A percentile compares a stretch with the other conserved stretches of the same genome.
These are phyloP conservation scores for Trachelus stipa DNA, from an alignment of 2,888 invertebrate genomes.

Conservation along the genomic window DNA sequence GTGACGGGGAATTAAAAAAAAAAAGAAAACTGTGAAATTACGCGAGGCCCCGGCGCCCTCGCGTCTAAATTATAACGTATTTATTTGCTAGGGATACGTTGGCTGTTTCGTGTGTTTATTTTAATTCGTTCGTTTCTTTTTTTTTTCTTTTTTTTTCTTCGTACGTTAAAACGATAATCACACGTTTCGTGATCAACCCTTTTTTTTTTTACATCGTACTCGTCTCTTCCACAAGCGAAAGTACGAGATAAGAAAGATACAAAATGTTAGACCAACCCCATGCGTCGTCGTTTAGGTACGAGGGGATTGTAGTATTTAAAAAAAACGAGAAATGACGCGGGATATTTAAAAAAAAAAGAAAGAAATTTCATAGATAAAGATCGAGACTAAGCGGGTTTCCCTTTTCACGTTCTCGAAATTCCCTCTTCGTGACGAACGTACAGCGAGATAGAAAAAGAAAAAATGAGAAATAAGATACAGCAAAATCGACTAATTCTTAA, in stretches of 20 bases:
- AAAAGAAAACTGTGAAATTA: constrained; percentile 28
- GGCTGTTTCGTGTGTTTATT: too few relatives aligned
- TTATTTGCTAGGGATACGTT: constrained; percentile 43
- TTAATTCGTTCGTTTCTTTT: constrained; percentile 31
- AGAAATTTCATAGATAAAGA: too few relatives aligned
- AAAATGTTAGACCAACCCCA: too few relatives aligned
- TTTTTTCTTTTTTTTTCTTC: constrained; percentile 19
- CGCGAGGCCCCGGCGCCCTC: constrained; percentile 26
- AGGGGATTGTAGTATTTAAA: background rate
- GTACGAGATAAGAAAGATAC: background rate
- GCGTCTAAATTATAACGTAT: constrained; percentile 57
- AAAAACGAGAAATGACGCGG: too few relatives aligned
- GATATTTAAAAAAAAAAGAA: too few relatives aligned
- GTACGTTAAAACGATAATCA: too few relatives aligned
- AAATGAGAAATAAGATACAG: too few relatives aligned
- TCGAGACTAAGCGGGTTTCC: too few relatives aligned
- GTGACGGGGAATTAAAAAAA: constrained; percentile 13
- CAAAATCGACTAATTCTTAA: too few relatives aligned
- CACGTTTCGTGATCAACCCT: background rate
- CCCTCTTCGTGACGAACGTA: too few relatives aligned
- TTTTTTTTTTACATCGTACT: background rate
- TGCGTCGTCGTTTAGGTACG: background rate
- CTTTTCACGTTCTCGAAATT: too few relatives aligned
- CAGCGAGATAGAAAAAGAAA: too few relatives aligned
- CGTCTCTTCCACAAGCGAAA: background rate